Conservation (phyloP, 2,797 vertebrate genomes). For the Semaprochilodus insignis region DNA sequence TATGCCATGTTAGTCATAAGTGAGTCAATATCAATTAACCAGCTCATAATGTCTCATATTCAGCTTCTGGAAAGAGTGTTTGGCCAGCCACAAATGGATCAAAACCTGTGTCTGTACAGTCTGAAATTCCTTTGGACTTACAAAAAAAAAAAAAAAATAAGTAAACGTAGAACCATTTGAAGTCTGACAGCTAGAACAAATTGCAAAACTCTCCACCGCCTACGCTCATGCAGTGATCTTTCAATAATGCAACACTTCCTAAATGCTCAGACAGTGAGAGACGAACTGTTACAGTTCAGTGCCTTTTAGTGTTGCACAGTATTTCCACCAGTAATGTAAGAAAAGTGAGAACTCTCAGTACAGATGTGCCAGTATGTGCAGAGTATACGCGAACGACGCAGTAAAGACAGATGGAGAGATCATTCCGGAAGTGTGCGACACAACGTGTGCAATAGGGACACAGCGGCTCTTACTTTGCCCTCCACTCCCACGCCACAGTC, state of each 20-base stretch:
- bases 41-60: slow-evolving; percentile 53
- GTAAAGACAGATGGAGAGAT: slow-evolving; percentile 60
- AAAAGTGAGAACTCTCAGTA: slow-evolving; percentile 29
- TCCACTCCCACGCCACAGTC: slow-evolving; percentile 98
- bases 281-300: background rate
- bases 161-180: slow-evolving; percentile 36
- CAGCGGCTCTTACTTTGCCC: slow-evolving; percentile 89
- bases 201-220: slow-evolving; percentile 7
- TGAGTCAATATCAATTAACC: slow-evolving; percentile 54
- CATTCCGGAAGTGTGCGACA: slow-evolving; percentile 43
- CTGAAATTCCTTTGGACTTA: slow-evolving; percentile 40
- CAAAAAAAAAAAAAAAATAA: no score
- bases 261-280: slow-evolving; percentile 25
- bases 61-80: slow-evolving; percentile 40
- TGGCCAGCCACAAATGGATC: slow-evolving; percentile 40
- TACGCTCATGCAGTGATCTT: slow-evolving; percentile 7
- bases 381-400: slow-evolving; percentile 23
- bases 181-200: slow-evolving; percentile 8
- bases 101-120: slow-evolving; percentile 26
- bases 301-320: slow-evolving; percentile 5
- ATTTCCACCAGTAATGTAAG: slow-evolving; percentile 21
- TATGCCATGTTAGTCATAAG: slow-evolving; percentile 49
- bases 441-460: slow-evolving; percentile 17
- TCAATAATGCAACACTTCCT: slow-evolving; percentile 26
- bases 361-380: slow-evolving; percentile 2